Evolutionary conservation across 35 echinoderm and acorn worm genomes (phyloP).

Genomic region (Ophioderma brevispina): DNA sequence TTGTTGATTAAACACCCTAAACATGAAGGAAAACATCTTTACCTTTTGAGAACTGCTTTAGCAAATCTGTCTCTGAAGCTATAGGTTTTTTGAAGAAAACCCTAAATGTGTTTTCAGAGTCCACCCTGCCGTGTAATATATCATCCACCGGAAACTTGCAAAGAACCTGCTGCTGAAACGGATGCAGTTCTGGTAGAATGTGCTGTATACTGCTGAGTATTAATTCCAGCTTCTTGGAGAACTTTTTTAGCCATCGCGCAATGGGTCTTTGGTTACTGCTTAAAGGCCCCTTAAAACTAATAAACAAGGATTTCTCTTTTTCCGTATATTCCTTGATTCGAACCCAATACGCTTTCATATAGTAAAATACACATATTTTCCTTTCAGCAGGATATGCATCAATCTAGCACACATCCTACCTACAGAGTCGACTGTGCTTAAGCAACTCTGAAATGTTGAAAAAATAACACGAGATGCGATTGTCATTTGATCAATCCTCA

Average conservation of each 20-base stretch:
- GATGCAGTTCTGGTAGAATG: conserved; percentile 32
- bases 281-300: too few species aligned
- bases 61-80: neutral
- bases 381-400: conserved; percentile 50
- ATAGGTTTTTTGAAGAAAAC: conserved; percentile 17
- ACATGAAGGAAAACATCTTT: too few species aligned
- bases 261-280: conserved; percentile 37
- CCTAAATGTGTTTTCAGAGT: conserved; percentile 11
- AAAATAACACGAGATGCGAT: neutral
- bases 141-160: neutral
- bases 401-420: neutral
- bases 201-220: conserved; percentile 7
- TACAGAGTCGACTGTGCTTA: conserved; percentile 48
- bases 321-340: conserved; percentile 39
- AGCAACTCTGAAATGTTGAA: conserved; percentile 43
- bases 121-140: conserved; percentile 5
- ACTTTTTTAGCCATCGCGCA: conserved; percentile 48
- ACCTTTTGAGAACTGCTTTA: neutral
- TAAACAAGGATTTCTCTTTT: too few species aligned
- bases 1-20: too few species aligned
- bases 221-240: conserved; percentile 29
- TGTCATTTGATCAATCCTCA: conserved; percentile 8
- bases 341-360: conserved; percentile 49
- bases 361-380: conserved; percentile 50
- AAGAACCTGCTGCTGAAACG: neutral